Evolutionary conservation across 2,113 vertebrate species (phyloP), one percentile per base, ranked within the genome.

Genomic region (Panthera tigris): DNA sequence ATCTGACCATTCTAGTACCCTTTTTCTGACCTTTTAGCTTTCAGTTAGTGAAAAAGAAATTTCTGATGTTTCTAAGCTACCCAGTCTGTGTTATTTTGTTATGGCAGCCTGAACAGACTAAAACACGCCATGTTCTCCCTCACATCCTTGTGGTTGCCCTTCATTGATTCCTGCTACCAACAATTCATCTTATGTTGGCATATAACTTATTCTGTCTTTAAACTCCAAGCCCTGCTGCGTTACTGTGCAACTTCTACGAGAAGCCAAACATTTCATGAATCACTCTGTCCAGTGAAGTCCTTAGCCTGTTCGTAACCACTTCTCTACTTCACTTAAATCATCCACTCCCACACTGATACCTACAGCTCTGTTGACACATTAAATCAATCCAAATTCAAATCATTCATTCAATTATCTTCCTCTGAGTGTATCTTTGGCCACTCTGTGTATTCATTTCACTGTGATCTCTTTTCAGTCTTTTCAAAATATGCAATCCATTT

Each of bases 321-420:
- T 61, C 23, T 69, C 61, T 74, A 39, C 13, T 21, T 5, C 23
- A 61, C 11, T 79, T 92, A 21, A 69, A 61, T 50, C 10, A 45
- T 1, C 18, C 14, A 52, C 2, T 36, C 63, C 5, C 0, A 52
- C 2, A 9, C 1, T 23, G 7, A 86, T 0, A 29, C 1, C 11
- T 69, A 19, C 11, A 55, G 48, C 25, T 3, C 13, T 82, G 19
- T 21, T 27, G 52, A 45, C 39, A 65, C 15, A 55, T 39, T 14
- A 61, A 50, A 82, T 66, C 5, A 95, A 78, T 52, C 3, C 31
- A 95, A 41, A 50, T 74, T 4, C 12, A 80, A 79, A 18, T 48
- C 10, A 39, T 21, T 93, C 15, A 73, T 61, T 76, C 21, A 68
- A 0, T 16, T 19, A 41, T 39, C 14, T 8, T 29, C 29, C 8